Percentiles rank a stretch among this genome's conserved stretches.
Conservation (phyloP, 2,113 vertebrate genomes). For the Carettochelys insculpta region DNA sequence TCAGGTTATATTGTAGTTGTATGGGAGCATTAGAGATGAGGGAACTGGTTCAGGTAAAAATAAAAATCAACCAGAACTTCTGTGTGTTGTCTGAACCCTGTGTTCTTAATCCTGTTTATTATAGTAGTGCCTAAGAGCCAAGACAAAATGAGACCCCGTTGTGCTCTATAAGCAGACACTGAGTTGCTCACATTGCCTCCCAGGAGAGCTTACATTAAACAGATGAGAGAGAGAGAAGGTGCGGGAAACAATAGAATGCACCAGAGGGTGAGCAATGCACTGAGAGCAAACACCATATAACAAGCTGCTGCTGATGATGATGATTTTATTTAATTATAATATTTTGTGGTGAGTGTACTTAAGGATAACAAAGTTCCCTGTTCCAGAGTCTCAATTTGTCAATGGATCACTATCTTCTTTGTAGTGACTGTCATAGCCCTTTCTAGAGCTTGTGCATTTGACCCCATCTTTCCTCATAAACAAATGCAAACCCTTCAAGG, state of each 20-base stretch:
- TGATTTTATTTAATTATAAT: background rate
- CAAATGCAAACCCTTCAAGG: background rate
- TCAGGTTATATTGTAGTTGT: background rate
- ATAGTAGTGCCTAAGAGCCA: background rate
- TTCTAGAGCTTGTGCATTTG: background rate
- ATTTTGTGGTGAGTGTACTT: background rate
- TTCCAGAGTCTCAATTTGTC: rapidly evolving
- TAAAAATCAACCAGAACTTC: background rate
- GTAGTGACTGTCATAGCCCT: background rate
- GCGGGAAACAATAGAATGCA: background rate
- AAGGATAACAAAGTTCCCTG: background rate
- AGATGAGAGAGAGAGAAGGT: background rate
- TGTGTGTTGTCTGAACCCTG: rapidly evolving
- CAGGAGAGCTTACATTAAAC: background rate
- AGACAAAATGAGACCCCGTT: background rate
- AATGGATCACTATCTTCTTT: background rate
- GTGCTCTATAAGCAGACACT: background rate
- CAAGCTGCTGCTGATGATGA: background rate
- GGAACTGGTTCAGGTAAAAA: background rate
- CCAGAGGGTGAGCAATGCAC: background rate
- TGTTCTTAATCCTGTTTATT: background rate
- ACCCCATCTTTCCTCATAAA: background rate
- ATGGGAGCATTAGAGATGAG: background rate
- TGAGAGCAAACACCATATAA: background rate
- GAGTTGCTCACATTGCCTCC: background rate